Percentiles rank a stretch among this genome's conserved stretches.
These are phyloP conservation scores for Gadus macrocephalus DNA, from an alignment of 2,113 vertebrate genomes.

Conservation along the genomic window DNA sequence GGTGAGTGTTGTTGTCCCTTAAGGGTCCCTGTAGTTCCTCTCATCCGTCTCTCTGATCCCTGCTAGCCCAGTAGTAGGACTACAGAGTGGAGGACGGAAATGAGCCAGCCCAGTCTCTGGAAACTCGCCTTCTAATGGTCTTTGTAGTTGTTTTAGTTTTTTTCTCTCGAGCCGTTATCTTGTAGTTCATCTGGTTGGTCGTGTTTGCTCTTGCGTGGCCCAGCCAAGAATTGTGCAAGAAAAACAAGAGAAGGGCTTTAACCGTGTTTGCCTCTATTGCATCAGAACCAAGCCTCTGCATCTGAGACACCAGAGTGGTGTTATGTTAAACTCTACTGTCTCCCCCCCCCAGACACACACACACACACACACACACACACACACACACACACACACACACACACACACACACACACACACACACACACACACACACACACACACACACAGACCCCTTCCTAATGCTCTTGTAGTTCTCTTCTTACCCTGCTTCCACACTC, in stretches of 20 bases:
- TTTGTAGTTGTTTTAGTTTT: too few relatives aligned
- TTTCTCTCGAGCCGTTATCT: too few relatives aligned
- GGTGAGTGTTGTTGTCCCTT: not conserved
- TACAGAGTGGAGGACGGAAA: too few relatives aligned
- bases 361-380: slow-evolving; percentile 18
- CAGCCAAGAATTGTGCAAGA: not conserved
- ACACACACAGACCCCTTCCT: slow-evolving; percentile 31
- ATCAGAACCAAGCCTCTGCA: slow-evolving; percentile 53
- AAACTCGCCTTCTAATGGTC: too few relatives aligned
- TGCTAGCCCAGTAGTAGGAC: too few relatives aligned
- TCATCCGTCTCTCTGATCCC: too few relatives aligned
- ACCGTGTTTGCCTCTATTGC: slow-evolving; percentile 50
- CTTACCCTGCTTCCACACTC: slow-evolving; percentile 29
- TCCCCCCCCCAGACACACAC: slow-evolving; percentile 30
- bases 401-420: slow-evolving; percentile 18
- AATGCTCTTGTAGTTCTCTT: slow-evolving; percentile 30
- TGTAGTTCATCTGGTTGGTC: too few relatives aligned
- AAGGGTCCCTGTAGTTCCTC: not conserved
- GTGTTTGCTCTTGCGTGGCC: too few relatives aligned
- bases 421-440: not conserved
- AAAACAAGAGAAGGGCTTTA: slow-evolving; percentile 11
- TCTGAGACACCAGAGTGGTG: slow-evolving; percentile 34
- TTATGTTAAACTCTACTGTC: slow-evolving; percentile 45
- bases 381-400: slow-evolving; percentile 18
- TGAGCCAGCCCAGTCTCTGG: too few relatives aligned